Evolutionary conservation across 2,888 invertebrate species (phyloP).

Genomic region (Drosophila kanekoi): DNA sequence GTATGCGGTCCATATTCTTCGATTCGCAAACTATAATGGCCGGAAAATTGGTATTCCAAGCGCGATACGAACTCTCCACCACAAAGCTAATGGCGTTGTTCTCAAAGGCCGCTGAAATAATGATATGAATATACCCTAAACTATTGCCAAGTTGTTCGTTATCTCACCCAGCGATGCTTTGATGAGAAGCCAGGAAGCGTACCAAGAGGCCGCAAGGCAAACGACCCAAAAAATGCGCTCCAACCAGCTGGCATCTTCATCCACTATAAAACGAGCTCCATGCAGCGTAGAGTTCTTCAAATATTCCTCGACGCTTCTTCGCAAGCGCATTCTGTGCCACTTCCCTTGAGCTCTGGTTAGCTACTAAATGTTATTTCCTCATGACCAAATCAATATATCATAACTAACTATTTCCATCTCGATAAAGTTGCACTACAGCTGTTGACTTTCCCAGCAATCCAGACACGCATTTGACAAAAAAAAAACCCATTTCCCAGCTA

Average conservation of each 20-base stretch:
- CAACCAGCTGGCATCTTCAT: constrained; percentile 87
- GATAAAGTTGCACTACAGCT: constrained; percentile 36
- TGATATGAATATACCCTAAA: neutral
- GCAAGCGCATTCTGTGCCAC: constrained; percentile 62
- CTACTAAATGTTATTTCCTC: constrained; percentile 21
- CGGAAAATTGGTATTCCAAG: constrained; percentile 91
- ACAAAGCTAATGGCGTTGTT: constrained; percentile 91
- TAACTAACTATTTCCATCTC: constrained; percentile 24
- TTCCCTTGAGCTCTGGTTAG: constrained; percentile 5
- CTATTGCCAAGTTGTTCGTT: neutral
- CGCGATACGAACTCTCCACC: constrained; percentile 90
- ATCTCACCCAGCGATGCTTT: constrained; percentile 86
- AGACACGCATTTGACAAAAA: constrained; percentile 39
- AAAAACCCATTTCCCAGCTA: constrained; percentile 14
- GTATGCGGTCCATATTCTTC: constrained; percentile 88
- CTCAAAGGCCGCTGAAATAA: constrained; percentile 86
- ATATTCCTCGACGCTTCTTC: constrained; percentile 87
- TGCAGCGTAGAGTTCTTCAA: constrained; percentile 89
- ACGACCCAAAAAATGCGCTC: constrained; percentile 89
- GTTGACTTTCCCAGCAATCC: constrained; percentile 45
- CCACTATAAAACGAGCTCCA: constrained; percentile 90
- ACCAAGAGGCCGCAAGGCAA: constrained; percentile 89
- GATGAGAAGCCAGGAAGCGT: constrained; percentile 88
- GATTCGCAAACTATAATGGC: constrained; percentile 90
- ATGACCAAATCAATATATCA: constrained; percentile 15